A percentile compares a stretch with the other conserved stretches of the same genome.
Evolutionary conservation across 2,797 vertebrate genomes (phyloP).

Genomic region (Dermochelys coriacea): DNA sequence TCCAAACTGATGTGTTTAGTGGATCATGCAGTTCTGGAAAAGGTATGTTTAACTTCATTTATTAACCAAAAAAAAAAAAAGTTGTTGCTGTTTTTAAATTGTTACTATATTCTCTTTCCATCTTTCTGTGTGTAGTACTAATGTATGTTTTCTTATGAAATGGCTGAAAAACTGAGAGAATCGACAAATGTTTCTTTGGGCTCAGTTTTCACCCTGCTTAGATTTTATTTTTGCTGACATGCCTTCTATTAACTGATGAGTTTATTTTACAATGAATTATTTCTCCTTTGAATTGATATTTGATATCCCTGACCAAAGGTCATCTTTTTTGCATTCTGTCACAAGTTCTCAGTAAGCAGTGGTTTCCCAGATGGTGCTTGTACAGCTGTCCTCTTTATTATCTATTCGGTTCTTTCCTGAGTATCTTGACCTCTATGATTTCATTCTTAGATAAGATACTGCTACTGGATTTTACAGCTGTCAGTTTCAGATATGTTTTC

Average conservation of each 20-base stretch:
- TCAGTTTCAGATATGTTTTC: conserved; percentile 9
- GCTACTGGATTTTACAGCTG: background rate
- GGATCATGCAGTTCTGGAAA: conserved; percentile 80
- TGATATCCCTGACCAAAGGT: background rate
- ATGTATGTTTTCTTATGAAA: background rate
- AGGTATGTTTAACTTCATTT: conserved; percentile 75
- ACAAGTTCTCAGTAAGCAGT: background rate
- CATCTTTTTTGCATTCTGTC: background rate
- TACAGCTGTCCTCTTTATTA: background rate
- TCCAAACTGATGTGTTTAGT: conserved; percentile 84
- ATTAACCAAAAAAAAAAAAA: background rate
- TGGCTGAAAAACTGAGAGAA: background rate
- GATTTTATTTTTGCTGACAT: background rate
- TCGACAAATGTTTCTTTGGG: background rate
- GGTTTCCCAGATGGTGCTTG: conserved; percentile 17
- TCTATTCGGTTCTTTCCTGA: conserved; percentile 6
- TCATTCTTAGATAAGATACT: background rate
- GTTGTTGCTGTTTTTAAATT: background rate
- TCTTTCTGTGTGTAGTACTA: background rate
- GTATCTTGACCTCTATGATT: background rate
- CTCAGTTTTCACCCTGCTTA: background rate
- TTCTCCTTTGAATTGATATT: background rate
- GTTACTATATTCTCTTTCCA: background rate
- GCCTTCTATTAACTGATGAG: conserved; percentile 10
- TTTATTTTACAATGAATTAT: background rate